Conservation (phyloP, 2,797 vertebrate genomes). For the Anguilla megastoma region DNA sequence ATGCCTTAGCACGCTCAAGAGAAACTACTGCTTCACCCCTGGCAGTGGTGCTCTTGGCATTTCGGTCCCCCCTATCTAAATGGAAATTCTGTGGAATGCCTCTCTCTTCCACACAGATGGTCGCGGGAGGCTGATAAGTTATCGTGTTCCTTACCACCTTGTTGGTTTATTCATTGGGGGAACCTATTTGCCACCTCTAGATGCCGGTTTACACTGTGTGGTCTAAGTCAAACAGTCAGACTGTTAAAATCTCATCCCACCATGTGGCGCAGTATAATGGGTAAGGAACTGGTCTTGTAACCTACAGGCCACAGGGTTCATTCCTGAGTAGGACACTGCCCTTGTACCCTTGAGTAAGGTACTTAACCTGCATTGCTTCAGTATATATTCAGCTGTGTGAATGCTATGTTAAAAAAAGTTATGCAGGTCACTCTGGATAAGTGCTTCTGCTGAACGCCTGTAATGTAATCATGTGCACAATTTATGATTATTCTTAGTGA, state of each 20-base stretch:
- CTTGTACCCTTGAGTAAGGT: too few species aligned
- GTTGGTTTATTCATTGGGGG: background rate
- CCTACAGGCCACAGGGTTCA: too few species aligned
- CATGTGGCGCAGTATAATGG: too few species aligned
- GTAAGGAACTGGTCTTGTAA: too few species aligned
- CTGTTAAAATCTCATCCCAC: background rate
- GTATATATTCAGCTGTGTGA: too few species aligned
- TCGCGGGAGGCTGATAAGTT: background rate
- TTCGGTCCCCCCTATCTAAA: slow-evolving; percentile 20
- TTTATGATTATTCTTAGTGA: background rate
- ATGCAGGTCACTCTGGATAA: too few species aligned
- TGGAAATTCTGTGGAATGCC: background rate
- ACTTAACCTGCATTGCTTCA: too few species aligned
- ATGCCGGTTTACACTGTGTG: background rate
- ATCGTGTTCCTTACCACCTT: background rate
- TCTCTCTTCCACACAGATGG: background rate
- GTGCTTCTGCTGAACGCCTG: too few species aligned
- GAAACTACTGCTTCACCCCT: background rate
- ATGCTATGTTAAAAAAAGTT: too few species aligned
- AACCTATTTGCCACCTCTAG: background rate
- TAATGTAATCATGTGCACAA: background rate
- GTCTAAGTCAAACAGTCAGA: background rate
- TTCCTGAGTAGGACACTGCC: too few species aligned
- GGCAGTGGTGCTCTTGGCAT: background rate
- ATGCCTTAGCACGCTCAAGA: background rate